Conservation (phyloP, 2,113 vertebrate species). For the Malurus alboscapulatus region DNA sequence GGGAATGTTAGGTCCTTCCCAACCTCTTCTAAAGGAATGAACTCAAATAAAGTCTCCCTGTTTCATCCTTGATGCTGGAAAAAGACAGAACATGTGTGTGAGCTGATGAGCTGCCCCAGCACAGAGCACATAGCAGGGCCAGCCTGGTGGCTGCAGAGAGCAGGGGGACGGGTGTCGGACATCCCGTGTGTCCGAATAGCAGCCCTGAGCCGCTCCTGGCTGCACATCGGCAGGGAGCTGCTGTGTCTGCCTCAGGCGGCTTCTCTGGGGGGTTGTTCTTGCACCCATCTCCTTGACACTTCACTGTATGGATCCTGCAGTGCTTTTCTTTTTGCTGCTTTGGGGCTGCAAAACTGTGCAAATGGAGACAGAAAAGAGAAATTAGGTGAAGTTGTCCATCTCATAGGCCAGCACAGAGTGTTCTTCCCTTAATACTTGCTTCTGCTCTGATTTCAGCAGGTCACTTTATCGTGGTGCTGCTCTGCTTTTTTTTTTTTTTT, state of each 20-base stretch:
- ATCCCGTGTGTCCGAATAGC: rapidly evolving
- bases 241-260: neutral
- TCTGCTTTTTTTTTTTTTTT: neutral
- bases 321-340: neutral
- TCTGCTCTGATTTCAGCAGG: neutral
- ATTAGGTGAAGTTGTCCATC: neutral
- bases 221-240: rapidly evolving
- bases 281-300: neutral
- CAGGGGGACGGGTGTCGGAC: rapidly evolving
- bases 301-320: rapidly evolving
- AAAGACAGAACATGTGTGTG: neutral
- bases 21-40: neutral
- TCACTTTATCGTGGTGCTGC: neutral
- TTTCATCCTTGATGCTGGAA: neutral
- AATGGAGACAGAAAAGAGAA: neutral
- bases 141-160: rapidly evolving
- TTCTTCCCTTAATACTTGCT: neutral
- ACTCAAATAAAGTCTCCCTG: neutral
- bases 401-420: neutral
- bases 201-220: rapidly evolving
- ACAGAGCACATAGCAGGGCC: neutral
- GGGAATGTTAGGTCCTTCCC: neutral
- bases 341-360: neutral
- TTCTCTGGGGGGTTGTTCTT: neutral
- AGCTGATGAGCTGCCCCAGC: neutral